Conservation (phyloP, 2,888 invertebrate species). For the Yponomeuta malinellus region DNA sequence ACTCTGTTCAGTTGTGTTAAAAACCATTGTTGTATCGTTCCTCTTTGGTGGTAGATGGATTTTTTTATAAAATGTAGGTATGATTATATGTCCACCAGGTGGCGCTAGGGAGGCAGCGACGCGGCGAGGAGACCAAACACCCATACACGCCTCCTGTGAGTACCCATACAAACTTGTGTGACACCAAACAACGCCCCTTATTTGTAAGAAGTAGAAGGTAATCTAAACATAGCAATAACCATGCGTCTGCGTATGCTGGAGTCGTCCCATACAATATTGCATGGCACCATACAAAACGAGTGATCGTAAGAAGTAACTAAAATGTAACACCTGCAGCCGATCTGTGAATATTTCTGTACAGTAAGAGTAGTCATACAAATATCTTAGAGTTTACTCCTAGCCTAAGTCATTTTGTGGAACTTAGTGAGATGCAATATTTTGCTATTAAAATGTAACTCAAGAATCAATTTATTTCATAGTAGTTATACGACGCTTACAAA, state of each 20-base stretch:
- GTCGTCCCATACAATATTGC: not conserved
- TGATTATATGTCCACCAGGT: slow-evolving; percentile 3
- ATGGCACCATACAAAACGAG: not conserved
- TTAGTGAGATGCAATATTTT: slow-evolving; percentile 2
- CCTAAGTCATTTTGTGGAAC: not conserved
- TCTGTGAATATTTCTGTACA: not conserved
- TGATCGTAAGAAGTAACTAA: not conserved
- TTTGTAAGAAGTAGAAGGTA: not conserved
- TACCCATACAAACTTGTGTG: not conserved
- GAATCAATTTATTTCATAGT: not conserved
- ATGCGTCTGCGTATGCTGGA: not conserved
- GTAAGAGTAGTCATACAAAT: not conserved
- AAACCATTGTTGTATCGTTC: not conserved
- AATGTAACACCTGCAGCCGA: not conserved
- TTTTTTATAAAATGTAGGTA: slow-evolving; percentile 3
- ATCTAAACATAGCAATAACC: not conserved
- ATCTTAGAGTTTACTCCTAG: not conserved
- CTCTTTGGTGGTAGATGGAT: not conserved
- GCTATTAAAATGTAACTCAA: not conserved
- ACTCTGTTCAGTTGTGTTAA: not conserved
- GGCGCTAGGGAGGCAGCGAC: not conserved
- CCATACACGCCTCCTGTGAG: slow-evolving; percentile 2
- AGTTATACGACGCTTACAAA: too few relatives aligned
- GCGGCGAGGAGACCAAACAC: not conserved
- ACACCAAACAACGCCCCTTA: not conserved